Percentiles rank a stretch among this genome's conserved stretches.
These are phyloP conservation scores for Drosophila carrolli DNA, from an alignment of 1,140 invertebrate genomes.

Conservation along the genomic window DNA sequence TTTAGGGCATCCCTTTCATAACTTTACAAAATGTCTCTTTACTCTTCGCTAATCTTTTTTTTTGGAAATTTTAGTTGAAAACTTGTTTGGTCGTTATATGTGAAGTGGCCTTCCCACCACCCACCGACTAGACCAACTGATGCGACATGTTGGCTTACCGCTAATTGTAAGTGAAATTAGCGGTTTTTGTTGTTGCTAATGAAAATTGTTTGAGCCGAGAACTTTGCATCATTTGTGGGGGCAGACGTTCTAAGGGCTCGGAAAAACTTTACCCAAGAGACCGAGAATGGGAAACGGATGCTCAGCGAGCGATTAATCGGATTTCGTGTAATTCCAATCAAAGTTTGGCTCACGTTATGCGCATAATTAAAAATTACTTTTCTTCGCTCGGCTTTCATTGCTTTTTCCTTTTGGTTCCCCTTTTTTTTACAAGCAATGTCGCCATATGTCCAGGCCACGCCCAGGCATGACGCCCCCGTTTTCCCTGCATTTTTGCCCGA, in stretches of 20 bases:
- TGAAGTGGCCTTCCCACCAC: neutral
- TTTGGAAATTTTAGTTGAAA: conserved; percentile 45
- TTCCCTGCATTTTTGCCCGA: conserved; percentile 15
- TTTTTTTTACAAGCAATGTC: conserved; percentile 9
- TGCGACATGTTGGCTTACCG: conserved; percentile 72
- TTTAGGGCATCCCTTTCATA: conserved; percentile 1
- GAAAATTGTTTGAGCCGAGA: conserved; percentile 68
- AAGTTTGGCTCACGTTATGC: conserved; percentile 68
- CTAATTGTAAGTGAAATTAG: conserved; percentile 83
- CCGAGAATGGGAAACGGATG: conserved; percentile 27
- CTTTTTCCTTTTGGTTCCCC: neutral
- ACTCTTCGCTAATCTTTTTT: conserved; percentile 8
- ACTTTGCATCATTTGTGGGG: conserved; percentile 63
- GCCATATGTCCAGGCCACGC: conserved; percentile 48
- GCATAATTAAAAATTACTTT: conserved; percentile 82
- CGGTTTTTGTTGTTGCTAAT: conserved; percentile 75
- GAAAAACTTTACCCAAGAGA: conserved; percentile 16
- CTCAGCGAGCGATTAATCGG: conserved; percentile 60
- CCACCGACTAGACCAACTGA: conserved; percentile 13
- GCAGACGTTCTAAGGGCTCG: conserved; percentile 1
- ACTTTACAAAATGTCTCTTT: conserved; percentile 6
- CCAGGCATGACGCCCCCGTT: conserved; percentile 7
- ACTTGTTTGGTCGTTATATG: conserved; percentile 39
- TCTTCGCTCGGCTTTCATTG: conserved; percentile 10
- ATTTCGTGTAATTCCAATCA: conserved; percentile 62